These are phyloP conservation scores for Asteroscopus sphinx DNA, from an alignment of 2,888 invertebrate species.

Conservation along the genomic window DNA sequence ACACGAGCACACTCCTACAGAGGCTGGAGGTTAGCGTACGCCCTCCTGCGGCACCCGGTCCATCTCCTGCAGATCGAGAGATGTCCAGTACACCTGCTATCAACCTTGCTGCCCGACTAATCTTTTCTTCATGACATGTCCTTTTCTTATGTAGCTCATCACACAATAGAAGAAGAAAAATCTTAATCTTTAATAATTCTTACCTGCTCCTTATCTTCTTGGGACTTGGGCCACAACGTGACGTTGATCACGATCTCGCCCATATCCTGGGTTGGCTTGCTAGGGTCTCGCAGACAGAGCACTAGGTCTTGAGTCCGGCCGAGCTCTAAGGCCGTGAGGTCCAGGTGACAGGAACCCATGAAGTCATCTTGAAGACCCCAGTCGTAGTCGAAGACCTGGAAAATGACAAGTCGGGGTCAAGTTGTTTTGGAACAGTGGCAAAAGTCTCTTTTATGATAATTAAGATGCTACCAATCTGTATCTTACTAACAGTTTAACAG, in stretches of 20 bases:
- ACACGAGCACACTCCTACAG: too few species aligned
- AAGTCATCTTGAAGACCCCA: constrained; percentile 99
- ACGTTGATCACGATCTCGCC: constrained; percentile 96
- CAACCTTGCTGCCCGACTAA: too few species aligned
- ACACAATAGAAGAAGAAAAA: too few species aligned
- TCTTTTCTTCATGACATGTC: too few species aligned
- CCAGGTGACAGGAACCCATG: constrained; percentile 97
- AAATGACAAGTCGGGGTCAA: not conserved
- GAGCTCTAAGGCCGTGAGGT: constrained; percentile 95
- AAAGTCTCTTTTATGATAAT: too few species aligned
- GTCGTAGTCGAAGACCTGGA: constrained; percentile 98
- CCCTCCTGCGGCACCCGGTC: too few species aligned
- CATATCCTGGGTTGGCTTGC: constrained; percentile 91
- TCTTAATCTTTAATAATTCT: constrained; percentile 10
- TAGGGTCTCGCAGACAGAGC: constrained; percentile 94
- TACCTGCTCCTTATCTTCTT: constrained; percentile 98
- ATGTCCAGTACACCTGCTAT: too few species aligned
- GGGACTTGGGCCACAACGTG: constrained; percentile 97
- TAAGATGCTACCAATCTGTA: too few species aligned
- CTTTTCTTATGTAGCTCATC: too few species aligned
- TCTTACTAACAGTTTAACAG: too few species aligned
- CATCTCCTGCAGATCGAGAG: too few species aligned
- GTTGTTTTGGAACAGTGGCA: not conserved
- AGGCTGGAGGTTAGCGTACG: too few species aligned
- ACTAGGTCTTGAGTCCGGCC: constrained; percentile 94